A percentile compares a stretch with the other conserved stretches of the same genome.
Evolutionary conservation across 2,888 invertebrate species (phyloP).

Genomic region (Chymomyza caudatula): DNA sequence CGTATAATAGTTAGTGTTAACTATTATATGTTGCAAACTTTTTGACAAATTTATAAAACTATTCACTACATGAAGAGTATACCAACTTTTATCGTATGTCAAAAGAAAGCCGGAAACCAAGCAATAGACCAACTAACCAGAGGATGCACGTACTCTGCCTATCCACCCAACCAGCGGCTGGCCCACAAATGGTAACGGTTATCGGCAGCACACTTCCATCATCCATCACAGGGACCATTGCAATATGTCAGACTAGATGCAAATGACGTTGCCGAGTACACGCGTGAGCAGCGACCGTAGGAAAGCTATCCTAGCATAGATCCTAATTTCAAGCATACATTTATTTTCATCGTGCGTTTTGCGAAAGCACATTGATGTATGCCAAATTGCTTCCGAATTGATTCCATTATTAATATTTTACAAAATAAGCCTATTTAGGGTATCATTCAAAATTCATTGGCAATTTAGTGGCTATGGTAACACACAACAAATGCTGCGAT

Average conservation of each 20-base stretch:
- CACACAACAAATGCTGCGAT: background rate
- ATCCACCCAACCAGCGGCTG: background rate
- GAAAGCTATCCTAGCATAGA: conserved; percentile 15
- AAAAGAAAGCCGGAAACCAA: conserved; percentile 1
- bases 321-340: conserved; percentile 60
- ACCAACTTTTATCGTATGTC: background rate
- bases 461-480: background rate
- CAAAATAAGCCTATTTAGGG: conserved; percentile 3
- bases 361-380: conserved; percentile 54
- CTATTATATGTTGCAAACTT: no score
- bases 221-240: conserved; percentile 56
- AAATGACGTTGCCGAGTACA: conserved; percentile 33
- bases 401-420: conserved; percentile 65
- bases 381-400: conserved; percentile 71
- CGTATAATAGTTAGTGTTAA: no score
- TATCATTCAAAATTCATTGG: conserved; percentile 50
- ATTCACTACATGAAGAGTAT: background rate
- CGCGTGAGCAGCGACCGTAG: background rate
- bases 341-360: conserved; percentile 55
- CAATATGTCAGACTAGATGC: conserved; percentile 61
- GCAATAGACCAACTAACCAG: background rate
- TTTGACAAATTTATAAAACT: no score
- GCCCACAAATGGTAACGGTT: conserved; percentile 12
- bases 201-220: conserved; percentile 41
- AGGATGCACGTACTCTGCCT: background rate